Base-by-base conservation (phyloP, 2,113 vertebrate species). In the Eublepharis macularius region DNA sequence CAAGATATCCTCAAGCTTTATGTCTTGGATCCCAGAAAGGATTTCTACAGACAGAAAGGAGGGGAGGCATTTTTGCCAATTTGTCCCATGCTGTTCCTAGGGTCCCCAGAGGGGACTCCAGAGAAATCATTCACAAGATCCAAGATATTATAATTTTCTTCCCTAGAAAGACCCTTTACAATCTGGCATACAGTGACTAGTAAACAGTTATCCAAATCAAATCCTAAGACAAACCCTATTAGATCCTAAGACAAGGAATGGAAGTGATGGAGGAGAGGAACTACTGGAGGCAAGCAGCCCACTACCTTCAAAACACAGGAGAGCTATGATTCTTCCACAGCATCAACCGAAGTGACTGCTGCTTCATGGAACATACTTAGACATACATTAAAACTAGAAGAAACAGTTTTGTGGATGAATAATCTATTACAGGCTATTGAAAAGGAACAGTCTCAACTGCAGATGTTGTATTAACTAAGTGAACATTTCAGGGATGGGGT, bases 171-270 rank as follows among this genome's bases (percentile, higher is more conserved):
- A 84, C 17, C 14, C 39, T 39, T 57, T 65, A 6, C 74, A 81
- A 43, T 84, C 16, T 43, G 47, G 41, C 54, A 39, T 63, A 45
- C 54, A 57, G 19, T 6, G 24, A 57, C 51, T 19, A 24, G 19
- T 57, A 17, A 57, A 6, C 21, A 57, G 6, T 57, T 57, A 24
- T 57, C 54, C 54, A 57, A 91, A 73, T 24, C 16, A 49, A 49
- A 75, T 91, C 54, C 54, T 65, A 90, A 14, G 78, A 65, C 87
- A 88, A 85, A 73, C 86, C 63, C 85, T 80, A 90, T 84, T 80
- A 86, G 74, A 76, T 84, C 76, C 45, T 41, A 29, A 87, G 86
- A 77, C 43, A 79, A 86, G 84, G 57, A 45, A 65, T 45, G 57
- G 54, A 57, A 92, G 11, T 6, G 83, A 65, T 32, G 66, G 45